A percentile compares a stretch with the other conserved stretches of the same genome.
Conservation (phyloP, 2,113 vertebrate species). For the Alethe castanea region DNA sequence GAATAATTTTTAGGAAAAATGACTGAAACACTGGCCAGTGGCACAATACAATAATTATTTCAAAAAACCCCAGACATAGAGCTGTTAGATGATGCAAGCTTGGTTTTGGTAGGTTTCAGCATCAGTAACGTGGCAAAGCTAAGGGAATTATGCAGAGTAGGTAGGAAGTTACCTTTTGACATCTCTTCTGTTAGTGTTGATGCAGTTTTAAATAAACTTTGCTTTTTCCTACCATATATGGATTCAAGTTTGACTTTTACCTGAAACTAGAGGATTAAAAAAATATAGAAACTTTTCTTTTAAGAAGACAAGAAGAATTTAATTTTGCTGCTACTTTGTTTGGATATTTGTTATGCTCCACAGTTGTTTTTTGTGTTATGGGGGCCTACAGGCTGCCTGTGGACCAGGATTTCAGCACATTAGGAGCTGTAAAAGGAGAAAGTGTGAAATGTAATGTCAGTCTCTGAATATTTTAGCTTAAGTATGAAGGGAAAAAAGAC, state of each 20-base stretch:
- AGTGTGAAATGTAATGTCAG: background rate
- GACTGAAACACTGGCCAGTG: background rate
- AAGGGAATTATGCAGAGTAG: background rate
- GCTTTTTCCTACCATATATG: background rate
- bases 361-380: background rate
- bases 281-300: background rate
- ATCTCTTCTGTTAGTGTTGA: background rate
- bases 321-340: background rate
- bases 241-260: background rate
- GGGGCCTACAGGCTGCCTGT: background rate
- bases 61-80: accelerated
- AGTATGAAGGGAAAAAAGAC: background rate
- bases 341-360: background rate
- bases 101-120: background rate
- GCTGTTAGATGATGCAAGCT: accelerated
- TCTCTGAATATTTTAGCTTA: background rate
- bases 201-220: background rate
- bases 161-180: background rate
- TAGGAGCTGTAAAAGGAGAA: background rate
- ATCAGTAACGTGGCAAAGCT: background rate
- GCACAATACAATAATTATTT: background rate
- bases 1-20: background rate
- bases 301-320: background rate
- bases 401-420: background rate
- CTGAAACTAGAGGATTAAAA: background rate